Base-by-base conservation (phyloP, 1,140 invertebrate species). In the Antheraea mylitta region DNA sequence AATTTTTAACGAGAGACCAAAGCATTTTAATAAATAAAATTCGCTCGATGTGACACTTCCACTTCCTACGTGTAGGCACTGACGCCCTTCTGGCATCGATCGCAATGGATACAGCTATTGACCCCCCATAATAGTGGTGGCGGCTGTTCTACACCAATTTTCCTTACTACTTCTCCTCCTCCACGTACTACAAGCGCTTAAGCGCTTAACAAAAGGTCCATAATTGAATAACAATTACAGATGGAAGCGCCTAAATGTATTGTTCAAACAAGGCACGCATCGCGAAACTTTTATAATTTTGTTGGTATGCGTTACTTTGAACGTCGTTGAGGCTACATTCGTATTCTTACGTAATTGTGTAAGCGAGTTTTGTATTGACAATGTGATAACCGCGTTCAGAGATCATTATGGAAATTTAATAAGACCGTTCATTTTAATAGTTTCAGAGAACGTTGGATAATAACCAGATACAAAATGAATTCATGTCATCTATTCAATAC, bases 71-170 rank as follows among this genome's bases (percentile, higher is more conserved):
- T 53, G 45, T 81, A 72, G 69, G 69, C 66, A 71, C 72, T 74
- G 67, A 65, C 72, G 66, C 69, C 64, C 77, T 82, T 82, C 78
- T 78, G 82, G 71, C 69, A 79, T 83, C 82, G 80, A 82, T 81
- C 80, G 73, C 64, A 58, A 71, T 73, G 81, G 79, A 85, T 80
- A 79, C 81, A 76, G 76, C 76, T 79, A 82, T 83, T 85, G 83
- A 85, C 81, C 83, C 78, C 72, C 76, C 59, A 72, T 81, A 80
- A 80, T 77, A 80, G 75, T 77, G 73, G 70, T 63, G 67, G 70
- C 73, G 64, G 74, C 72, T 78, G 65, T 78, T 78, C 78, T 75
- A 81, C 72, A 82, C 75, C 75, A 81, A 65, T 73, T 72, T 66
- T 63, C 62, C 66, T 64, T 67, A 42, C 69, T 70, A 68, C 70